A percentile compares a stretch with the other conserved stretches of the same genome.
Conservation (phyloP, 1,140 invertebrate species). For the Aphelinus atriplicis region DNA sequence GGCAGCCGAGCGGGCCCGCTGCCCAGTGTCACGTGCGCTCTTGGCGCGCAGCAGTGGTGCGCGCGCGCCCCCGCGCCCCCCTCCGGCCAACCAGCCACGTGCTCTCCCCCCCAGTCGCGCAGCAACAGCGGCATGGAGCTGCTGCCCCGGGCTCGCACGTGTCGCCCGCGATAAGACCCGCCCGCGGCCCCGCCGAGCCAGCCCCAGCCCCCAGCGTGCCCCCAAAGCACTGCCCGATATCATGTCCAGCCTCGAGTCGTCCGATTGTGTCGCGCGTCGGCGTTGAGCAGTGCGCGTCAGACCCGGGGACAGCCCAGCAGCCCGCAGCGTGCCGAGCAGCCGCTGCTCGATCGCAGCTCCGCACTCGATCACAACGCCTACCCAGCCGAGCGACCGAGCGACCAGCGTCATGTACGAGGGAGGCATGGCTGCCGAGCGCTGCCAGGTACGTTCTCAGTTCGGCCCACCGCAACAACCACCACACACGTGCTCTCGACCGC, state of each 20-base stretch:
- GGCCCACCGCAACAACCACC: background rate
- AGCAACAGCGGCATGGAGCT: too few species aligned
- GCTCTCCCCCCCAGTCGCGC: too few species aligned
- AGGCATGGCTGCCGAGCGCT: conserved; percentile 59
- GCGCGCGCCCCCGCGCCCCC: background rate
- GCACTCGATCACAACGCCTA: too few species aligned
- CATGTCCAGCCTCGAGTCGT: too few species aligned
- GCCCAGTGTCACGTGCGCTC: conserved; percentile 26
- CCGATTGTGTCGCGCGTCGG: too few species aligned
- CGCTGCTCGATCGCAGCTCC: too few species aligned
- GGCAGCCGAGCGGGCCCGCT: conserved; percentile 36
- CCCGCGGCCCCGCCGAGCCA: background rate
- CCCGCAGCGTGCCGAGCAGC: too few species aligned
- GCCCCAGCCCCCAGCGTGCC: background rate
- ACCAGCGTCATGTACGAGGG: conserved; percentile 61
- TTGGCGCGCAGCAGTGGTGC: conserved; percentile 25
- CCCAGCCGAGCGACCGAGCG: too few species aligned
- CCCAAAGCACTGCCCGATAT: too few species aligned
- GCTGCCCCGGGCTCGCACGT: too few species aligned
- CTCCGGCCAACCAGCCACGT: conserved; percentile 1
- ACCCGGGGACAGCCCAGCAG: too few species aligned
- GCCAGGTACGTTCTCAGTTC: conserved; percentile 55
- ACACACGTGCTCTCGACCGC: background rate
- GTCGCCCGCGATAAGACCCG: conserved; percentile 7
- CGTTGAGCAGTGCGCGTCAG: too few species aligned